Evolutionary conservation across 2,888 invertebrate species (phyloP).

Genomic region (Branchipolynoe longqiensis): DNA sequence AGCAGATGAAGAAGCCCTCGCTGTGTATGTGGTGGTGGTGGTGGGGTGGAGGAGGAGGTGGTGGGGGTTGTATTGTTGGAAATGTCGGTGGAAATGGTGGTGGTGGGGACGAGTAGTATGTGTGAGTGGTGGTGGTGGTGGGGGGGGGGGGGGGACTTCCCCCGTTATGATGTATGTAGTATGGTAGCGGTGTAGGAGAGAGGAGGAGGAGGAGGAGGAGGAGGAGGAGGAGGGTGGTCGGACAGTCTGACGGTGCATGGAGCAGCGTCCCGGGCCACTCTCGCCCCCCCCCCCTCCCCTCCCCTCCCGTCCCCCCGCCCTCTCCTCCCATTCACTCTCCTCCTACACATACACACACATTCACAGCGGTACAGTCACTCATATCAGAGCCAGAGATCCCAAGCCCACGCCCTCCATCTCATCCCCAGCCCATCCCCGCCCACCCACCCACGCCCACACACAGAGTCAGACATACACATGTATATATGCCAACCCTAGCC

Average conservation of each 20-base stretch:
- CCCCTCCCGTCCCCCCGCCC: background rate
- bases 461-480: background rate
- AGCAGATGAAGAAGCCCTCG: no score
- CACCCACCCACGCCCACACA: background rate
- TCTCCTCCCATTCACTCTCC: background rate
- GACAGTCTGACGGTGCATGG: background rate
- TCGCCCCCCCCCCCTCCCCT: background rate
- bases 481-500: background rate
- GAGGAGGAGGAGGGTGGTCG: no score
- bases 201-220: no score
- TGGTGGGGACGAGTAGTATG: background rate
- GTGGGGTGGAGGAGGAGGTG: no score
- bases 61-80: no score
- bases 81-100: constrained; percentile 1
- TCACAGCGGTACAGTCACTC: no score
- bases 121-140: background rate
- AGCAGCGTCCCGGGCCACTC: background rate
- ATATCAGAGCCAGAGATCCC: no score
- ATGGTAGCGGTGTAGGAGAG: background rate
- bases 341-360: background rate
- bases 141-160: background rate
- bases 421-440: background rate
- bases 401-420: background rate
- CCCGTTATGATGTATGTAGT: background rate
- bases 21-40: no score